Conservation (phyloP, 2,113 vertebrate genomes). For the Laticauda laticaudata region DNA sequence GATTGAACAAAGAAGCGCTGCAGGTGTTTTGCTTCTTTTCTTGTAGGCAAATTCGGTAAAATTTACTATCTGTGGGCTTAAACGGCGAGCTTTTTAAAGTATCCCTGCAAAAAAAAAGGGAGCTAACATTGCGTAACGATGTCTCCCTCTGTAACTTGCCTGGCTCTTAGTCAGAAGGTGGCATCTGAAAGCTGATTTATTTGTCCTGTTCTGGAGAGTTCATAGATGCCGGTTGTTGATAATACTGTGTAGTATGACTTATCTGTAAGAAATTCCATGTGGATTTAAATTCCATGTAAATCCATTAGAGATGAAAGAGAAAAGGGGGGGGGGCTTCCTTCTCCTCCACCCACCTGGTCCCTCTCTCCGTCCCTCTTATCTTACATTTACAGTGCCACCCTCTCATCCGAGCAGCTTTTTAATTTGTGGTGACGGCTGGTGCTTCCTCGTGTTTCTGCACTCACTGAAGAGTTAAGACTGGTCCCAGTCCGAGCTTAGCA, state of each 20-base stretch:
- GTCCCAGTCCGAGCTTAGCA: slow-evolving; percentile 24
- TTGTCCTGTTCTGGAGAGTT: not conserved
- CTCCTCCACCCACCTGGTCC: not conserved
- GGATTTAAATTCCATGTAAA: not conserved
- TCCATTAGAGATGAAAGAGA: not conserved
- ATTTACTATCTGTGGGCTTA: not conserved
- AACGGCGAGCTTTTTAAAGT: not conserved
- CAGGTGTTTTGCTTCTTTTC: not conserved
- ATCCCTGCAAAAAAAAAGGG: not conserved
- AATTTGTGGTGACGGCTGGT: not conserved
- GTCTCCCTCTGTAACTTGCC: not conserved
- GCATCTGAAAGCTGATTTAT: not conserved
- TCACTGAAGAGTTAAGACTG: slow-evolving; percentile 35
- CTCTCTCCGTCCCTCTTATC: not conserved
- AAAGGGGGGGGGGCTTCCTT: not conserved
- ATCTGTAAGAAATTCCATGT: not conserved
- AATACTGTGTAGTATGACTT: not conserved
- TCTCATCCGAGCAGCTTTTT: not conserved
- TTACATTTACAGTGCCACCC: too few relatives aligned
- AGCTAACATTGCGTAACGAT: too few relatives aligned
- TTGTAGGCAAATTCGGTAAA: not conserved
- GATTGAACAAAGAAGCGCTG: not conserved
- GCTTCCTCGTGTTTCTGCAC: slow-evolving; percentile 34
- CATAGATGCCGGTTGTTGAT: not conserved
- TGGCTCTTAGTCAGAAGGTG: not conserved